A percentile compares a stretch with the other conserved stretches of the same genome.
Conservation (phyloP, 2,888 invertebrate genomes). For the Melanostoma mellinum region DNA sequence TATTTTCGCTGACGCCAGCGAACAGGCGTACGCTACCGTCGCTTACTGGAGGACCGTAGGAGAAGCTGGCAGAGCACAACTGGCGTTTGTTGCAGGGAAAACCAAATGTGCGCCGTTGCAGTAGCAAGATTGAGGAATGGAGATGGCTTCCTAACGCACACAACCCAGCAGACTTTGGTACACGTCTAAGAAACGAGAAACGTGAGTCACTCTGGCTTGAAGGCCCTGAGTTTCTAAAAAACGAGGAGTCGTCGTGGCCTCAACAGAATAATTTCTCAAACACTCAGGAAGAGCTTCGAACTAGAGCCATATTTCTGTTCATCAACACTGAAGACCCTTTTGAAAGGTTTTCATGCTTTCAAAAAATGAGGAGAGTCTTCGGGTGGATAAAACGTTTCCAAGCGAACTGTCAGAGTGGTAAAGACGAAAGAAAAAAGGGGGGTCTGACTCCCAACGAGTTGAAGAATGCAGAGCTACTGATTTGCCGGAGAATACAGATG, state of each 20-base stretch:
- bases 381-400: constrained; percentile 3
- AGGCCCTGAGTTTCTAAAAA: constrained; percentile 1
- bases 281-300: constrained; percentile 7
- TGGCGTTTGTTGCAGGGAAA: constrained; percentile 41
- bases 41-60: no score
- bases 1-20: constrained; percentile 49
- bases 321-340: background rate
- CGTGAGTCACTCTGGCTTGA: constrained; percentile 40
- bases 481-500: constrained; percentile 4
- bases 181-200: constrained; percentile 16
- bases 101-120: constrained; percentile 36
- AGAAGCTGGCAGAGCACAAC: no score
- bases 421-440: background rate
- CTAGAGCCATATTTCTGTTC: background rate
- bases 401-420: background rate
- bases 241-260: constrained; percentile 7
- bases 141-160: constrained; percentile 42
- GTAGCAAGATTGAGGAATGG: constrained; percentile 28
- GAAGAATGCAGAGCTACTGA: background rate
- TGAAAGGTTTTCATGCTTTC: background rate
- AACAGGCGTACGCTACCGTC: background rate
- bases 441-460: background rate
- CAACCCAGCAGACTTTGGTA: constrained; percentile 56
- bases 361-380: background rate
- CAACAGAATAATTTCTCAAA: background rate